Evolutionary conservation across 2,113 vertebrate species (phyloP).

Genomic region (Megaceryle torquata): DNA sequence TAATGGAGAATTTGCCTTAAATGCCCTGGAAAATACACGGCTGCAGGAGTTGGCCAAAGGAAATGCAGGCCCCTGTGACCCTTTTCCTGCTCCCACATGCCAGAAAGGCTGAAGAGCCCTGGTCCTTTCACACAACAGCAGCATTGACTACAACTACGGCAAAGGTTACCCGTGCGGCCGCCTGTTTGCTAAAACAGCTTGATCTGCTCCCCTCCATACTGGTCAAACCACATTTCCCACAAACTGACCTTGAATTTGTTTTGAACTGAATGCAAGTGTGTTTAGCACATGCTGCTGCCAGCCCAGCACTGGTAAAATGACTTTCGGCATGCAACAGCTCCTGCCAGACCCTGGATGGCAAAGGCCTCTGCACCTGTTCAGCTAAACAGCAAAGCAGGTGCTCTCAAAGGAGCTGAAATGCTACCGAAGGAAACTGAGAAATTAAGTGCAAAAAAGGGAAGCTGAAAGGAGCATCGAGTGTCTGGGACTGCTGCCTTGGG

Average conservation of each 20-base stretch:
- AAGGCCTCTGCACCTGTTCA: background rate
- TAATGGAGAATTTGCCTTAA: background rate
- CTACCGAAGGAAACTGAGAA: background rate
- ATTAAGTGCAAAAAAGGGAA: background rate
- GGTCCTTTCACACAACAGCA: fast-evolving
- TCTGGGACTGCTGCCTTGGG: background rate
- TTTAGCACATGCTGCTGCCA: background rate
- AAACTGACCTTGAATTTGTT: background rate
- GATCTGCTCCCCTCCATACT: background rate
- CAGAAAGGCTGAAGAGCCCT: fast-evolving
- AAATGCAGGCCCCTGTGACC: background rate
- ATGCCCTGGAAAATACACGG: background rate
- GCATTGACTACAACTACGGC: background rate
- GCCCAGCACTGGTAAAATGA: background rate
- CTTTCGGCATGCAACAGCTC: background rate
- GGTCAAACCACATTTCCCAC: background rate
- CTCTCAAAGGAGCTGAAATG: background rate
- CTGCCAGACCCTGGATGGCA: background rate
- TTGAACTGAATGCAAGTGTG: background rate
- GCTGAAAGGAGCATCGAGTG: background rate
- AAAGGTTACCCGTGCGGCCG: background rate
- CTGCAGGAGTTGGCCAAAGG: background rate
- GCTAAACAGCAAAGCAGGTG: background rate
- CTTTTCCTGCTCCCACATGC: background rate
- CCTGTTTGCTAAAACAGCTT: background rate